Evolutionary conservation across 2,797 vertebrate genomes (phyloP), one percentile per base, ranked within the genome.

Genomic region (Hypotaenidia okinawae): DNA sequence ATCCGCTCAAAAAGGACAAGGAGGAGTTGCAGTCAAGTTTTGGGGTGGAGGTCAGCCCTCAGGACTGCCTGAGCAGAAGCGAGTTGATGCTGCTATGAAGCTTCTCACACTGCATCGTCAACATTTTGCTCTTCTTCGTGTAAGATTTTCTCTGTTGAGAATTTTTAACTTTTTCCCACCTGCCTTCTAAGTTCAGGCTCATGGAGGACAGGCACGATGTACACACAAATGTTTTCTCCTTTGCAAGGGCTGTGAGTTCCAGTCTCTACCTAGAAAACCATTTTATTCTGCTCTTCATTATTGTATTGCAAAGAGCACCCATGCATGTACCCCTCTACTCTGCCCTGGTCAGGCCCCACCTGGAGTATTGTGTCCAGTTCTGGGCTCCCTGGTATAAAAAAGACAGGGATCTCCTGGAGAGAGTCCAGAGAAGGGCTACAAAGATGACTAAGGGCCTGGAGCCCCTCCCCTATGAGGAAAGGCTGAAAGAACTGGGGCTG

Each of bases 321-420:
- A 0, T 0, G 5, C 0, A 0, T 0, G 5, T 61, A 51, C 14
- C 17, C 43, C 43, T 45, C 43, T 45, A 45, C 43, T 45, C 18
- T 19, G 17, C 4, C 43, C 18, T 45, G 43, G 18, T 45, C 43
- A 45, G 9, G 9, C 43, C 43, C 43, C 43, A 45, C 43, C 43
- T 45, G 8, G 43, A 43, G 43, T 45, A 45, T 45, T 45, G 18
- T 45, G 43, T 19, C 43, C 43, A 45, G 43, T 45, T 45, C 43
- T 45, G 43, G 43, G 8, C 43, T 45, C 43, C 18, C 18, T 45
- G 43, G 43, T 45, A 19, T 45, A 45, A 45, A 45, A 45, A 45
- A 45, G 43, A 45, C 18, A 45, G 43, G 43, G 18, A 19, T 45
- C 43, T 19, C 18, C 18, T 45, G 43, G 43, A 45, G 43, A 45